Evolutionary conservation across 2,113 vertebrate species (phyloP).

Genomic region (Noturus placidus): DNA sequence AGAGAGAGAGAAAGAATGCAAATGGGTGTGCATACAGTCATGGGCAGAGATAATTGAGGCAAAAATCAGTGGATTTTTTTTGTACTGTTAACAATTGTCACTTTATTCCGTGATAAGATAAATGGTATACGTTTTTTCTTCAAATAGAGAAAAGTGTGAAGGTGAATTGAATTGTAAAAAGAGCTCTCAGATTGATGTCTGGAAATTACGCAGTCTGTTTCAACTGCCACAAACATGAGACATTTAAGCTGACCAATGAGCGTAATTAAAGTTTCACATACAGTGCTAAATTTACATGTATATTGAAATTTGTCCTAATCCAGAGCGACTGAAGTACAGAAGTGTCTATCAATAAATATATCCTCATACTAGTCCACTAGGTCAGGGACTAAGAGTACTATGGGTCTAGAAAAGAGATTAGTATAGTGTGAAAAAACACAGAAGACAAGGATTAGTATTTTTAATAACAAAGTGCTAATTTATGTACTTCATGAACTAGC

Average conservation of each 20-base stretch:
- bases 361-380: not conserved
- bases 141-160: not conserved
- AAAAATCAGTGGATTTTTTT: not conserved
- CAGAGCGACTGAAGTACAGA: not conserved
- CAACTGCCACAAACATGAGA: not conserved
- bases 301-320: too few species aligned
- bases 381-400: too few species aligned
- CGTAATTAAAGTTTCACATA: not conserved
- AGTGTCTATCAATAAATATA: not conserved
- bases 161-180: not conserved
- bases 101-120: not conserved
- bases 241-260: not conserved
- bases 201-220: not conserved
- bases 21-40: not conserved
- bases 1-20: not conserved
- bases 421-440: not conserved
- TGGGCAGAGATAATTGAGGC: slow-evolving; percentile 3
- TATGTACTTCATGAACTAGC: not conserved
- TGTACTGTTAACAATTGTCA: not conserved
- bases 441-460: not conserved
- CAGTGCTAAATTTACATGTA: not conserved
- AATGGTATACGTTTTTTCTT: not conserved
- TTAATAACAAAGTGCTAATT: not conserved
- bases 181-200: not conserved
- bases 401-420: too few species aligned